Conservation (phyloP, 2,113 vertebrate species). For the Lepus europaeus region DNA sequence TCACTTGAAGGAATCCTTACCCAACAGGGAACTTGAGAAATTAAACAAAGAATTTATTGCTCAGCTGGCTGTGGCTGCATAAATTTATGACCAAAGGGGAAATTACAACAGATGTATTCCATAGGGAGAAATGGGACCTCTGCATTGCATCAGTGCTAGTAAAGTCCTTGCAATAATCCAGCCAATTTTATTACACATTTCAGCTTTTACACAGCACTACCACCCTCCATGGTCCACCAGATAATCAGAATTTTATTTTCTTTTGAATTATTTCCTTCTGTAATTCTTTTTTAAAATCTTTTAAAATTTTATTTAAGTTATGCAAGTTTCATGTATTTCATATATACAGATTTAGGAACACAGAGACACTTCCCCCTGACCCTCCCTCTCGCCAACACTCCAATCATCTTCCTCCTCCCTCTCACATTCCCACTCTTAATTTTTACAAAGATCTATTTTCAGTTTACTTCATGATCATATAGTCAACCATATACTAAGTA, state of each 20-base stretch:
- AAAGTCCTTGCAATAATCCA: slow-evolving; percentile 54
- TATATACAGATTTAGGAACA: too few species aligned
- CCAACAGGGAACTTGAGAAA: slow-evolving; percentile 59
- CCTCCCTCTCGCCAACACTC: too few species aligned
- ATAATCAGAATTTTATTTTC: slow-evolving; percentile 42
- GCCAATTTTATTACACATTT: slow-evolving; percentile 46
- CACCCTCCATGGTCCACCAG: neutral
- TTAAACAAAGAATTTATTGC: slow-evolving; percentile 63
- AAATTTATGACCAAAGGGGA: slow-evolving; percentile 70
- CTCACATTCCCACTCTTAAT: too few species aligned
- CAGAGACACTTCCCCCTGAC: too few species aligned
- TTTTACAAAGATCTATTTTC: too few species aligned
- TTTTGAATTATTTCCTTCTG: neutral
- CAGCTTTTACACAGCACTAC: slow-evolving; percentile 30
- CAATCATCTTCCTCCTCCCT: too few species aligned
- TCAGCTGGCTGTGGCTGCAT: slow-evolving; percentile 65
- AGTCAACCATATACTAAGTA: too few species aligned
- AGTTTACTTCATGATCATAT: too few species aligned
- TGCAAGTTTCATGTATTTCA: too few species aligned
- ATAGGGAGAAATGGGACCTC: neutral
- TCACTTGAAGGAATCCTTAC: neutral
- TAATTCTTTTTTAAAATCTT: neutral
- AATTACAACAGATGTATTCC: slow-evolving; percentile 59
- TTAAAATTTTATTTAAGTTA: too few species aligned
- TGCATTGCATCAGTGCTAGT: slow-evolving; percentile 28